Conservation (phyloP, 1,140 invertebrate species). For the Ceratosolen fusciceps region DNA sequence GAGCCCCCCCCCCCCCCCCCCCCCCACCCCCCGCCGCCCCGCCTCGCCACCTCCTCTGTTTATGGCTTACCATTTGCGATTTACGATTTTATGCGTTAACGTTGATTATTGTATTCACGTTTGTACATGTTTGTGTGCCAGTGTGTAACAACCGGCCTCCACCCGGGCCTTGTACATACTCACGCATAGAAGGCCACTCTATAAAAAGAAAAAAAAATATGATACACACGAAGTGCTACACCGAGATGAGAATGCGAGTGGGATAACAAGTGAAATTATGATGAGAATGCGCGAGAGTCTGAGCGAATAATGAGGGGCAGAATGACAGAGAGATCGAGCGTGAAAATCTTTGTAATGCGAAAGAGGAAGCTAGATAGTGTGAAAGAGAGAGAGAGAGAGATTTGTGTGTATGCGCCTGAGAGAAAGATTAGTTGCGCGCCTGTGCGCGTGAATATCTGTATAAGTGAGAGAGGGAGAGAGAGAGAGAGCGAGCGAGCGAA, state of each 20-base stretch:
- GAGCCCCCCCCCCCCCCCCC: background rate
- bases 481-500: constrained; percentile 29
- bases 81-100: constrained; percentile 42
- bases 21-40: background rate
- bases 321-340: no score
- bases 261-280: constrained; percentile 9
- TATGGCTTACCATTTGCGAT: constrained; percentile 46
- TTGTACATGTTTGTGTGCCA: constrained; percentile 67
- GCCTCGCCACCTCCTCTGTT: background rate
- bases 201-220: constrained; percentile 53
- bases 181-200: constrained; percentile 63
- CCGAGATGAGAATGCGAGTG: constrained; percentile 57
- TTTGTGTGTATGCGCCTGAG: constrained; percentile 41
- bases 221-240: constrained; percentile 63
- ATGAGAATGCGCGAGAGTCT: constrained; percentile 41
- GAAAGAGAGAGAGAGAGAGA: constrained; percentile 23
- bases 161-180: constrained; percentile 64
- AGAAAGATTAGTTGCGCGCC: constrained; percentile 13
- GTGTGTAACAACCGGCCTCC: constrained; percentile 65
- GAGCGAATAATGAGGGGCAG: constrained; percentile 39
- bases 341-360: no score
- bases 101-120: constrained; percentile 61
- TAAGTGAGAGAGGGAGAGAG: constrained; percentile 13
- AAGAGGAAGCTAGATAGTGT: no score
- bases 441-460: no score